Evolutionary conservation across 2,888 invertebrate genomes (phyloP).

Genomic region (Glyphotaelius pellucidus): DNA sequence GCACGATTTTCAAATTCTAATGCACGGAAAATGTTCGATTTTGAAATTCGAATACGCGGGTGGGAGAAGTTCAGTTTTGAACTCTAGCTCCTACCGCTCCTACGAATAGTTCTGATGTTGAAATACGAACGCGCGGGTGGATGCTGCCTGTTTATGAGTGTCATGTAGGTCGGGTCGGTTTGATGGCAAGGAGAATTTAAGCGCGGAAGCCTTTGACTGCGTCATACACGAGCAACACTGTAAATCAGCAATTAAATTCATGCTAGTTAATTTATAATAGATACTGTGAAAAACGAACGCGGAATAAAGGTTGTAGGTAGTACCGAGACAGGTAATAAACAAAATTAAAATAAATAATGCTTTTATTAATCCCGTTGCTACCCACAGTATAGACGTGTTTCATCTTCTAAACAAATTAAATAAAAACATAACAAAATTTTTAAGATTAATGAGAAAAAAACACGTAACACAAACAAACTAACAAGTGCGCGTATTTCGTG

Average conservation of each 20-base stretch:
- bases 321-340: neutral
- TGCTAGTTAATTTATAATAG: neutral
- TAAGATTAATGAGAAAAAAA: too few species aligned
- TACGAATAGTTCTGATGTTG: neutral
- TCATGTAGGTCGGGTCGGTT: neutral
- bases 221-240: neutral
- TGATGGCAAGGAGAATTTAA: conserved; percentile 15
- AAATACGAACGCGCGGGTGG: conserved; percentile 3
- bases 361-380: too few species aligned
- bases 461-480: too few species aligned
- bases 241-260: neutral
- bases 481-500: too few species aligned
- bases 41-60: neutral
- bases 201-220: conserved; percentile 26
- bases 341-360: neutral
- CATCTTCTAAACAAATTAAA: too few species aligned
- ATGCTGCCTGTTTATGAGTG: neutral
- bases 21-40: neutral
- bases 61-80: neutral
- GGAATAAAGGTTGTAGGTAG: neutral
- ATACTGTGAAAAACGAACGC: neutral
- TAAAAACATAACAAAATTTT: too few species aligned
- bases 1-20: neutral
- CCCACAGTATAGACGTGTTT: too few species aligned
- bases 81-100: neutral